A percentile compares a stretch with the other conserved stretches of the same genome.
Evolutionary conservation across 1,140 invertebrate species (phyloP).

Genomic region (Papilio xuthus): DNA sequence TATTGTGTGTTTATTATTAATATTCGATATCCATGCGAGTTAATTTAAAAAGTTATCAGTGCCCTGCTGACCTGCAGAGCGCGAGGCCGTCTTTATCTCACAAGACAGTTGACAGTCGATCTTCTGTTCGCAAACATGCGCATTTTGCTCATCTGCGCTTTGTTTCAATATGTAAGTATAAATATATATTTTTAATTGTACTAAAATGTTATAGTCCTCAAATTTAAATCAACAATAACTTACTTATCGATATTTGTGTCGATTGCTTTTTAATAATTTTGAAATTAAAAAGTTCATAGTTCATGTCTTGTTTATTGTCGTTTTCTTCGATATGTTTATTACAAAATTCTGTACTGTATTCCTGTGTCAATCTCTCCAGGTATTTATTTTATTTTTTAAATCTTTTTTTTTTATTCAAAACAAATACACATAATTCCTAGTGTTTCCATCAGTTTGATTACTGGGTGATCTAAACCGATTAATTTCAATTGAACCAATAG

Average conservation of each 20-base stretch:
- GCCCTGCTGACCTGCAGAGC: slow-evolving; percentile 1
- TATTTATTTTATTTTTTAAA: too few species aligned
- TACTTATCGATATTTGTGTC: too few species aligned
- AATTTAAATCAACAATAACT: too few species aligned
- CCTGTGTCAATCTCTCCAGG: too few species aligned
- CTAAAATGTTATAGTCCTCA: background rate
- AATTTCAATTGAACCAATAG: background rate
- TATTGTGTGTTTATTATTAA: background rate
- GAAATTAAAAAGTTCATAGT: background rate
- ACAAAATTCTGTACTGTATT: too few species aligned
- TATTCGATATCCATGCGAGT: background rate
- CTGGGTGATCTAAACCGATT: background rate
- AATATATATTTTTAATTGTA: background rate
- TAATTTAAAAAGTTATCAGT: slow-evolving; percentile 14
- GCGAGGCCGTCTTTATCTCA: slow-evolving; percentile 28
- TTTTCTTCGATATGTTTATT: too few species aligned
- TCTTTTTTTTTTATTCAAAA: too few species aligned
- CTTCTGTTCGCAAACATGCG: slow-evolving; percentile 28
- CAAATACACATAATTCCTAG: too few species aligned
- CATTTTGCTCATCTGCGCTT: slow-evolving; percentile 15
- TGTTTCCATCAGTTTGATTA: too few species aligned
- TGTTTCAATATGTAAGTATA: slow-evolving; percentile 24
- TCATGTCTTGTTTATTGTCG: too few species aligned
- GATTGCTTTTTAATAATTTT: background rate
- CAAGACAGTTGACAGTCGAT: slow-evolving; percentile 42